Base-by-base conservation (phyloP, 2,797 vertebrate genomes). In the Protosalanx chinensis region DNA sequence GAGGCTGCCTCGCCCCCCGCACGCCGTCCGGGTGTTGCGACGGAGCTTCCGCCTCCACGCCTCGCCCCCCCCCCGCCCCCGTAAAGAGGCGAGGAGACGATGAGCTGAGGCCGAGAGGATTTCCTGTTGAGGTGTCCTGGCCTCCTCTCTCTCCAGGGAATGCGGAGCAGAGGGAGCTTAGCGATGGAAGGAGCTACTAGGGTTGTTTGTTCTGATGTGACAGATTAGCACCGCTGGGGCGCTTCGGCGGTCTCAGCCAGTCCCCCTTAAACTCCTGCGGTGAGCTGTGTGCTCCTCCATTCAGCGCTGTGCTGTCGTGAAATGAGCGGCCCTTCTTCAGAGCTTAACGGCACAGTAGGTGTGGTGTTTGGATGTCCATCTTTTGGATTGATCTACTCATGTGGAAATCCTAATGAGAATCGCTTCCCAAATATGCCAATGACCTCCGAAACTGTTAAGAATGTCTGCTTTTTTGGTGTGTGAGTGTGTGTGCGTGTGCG, bases 21-120 rank as follows among this genome's bases (percentile, higher is more conserved):
- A 1, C 10, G 29, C 29, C 5, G 13, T 32, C 59, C 27, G 30
- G 4, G 60, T 15, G 15, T 6, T 32, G 60, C 5, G 5, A 29
- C 29, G n/a, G n/a, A n/a, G 23, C 75, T 73, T 20, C 60, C 74
- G 79, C 63, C 32, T 68, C 71, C n/a, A n/a, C n/a, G n/a, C n/a
- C n/a, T n/a, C n/a, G n/a, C n/a, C n/a, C n/a, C n/a, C n/a, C n/a
- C n/a, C n/a, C n/a, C 64, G 72, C 63, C 86, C 83, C 87, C 67
- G 71, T 87, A 86, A 77, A 87, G 86, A 81, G 75, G 64, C 1
- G 75, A 6, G 16, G 51, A n/a, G 15, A n/a, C 51, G 78, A 84
- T 89, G 87, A 88, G 88, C 80, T 78, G 68, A 68, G 82, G 35
- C 72, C 79, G 90, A 90, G 86, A 88, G 75, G 87, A 90, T 93